Evolutionary conservation across 2,797 vertebrate genomes (phyloP).

Genomic region (Zenarchopterus dispar): DNA sequence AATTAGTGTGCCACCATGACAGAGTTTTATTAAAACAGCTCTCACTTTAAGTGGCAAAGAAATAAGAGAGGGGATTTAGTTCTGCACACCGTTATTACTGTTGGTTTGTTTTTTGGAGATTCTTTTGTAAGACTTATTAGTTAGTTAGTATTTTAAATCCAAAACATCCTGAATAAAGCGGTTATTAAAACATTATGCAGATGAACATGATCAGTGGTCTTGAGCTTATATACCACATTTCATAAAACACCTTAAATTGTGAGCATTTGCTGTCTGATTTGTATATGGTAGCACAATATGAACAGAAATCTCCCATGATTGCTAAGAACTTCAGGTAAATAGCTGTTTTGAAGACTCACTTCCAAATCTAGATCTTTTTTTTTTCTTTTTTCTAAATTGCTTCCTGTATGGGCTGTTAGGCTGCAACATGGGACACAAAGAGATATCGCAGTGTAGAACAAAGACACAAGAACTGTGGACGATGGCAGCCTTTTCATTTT

Average conservation of each 20-base stretch:
- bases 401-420: background rate
- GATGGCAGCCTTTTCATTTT: background rate
- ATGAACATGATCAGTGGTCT: too few relatives aligned
- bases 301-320: too few relatives aligned
- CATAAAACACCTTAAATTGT: too few relatives aligned
- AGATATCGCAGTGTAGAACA: background rate
- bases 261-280: too few relatives aligned
- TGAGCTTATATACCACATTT: too few relatives aligned
- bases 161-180: background rate
- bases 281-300: too few relatives aligned
- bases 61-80: conserved; percentile 16
- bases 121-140: conserved; percentile 41
- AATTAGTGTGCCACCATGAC: conserved; percentile 35
- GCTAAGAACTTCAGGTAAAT: too few relatives aligned
- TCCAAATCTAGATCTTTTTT: background rate
- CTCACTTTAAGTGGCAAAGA: conserved; percentile 15
- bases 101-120: conserved; percentile 25
- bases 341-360: too few relatives aligned
- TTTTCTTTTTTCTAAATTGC: too few relatives aligned
- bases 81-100: conserved; percentile 17
- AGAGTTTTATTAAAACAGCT: conserved; percentile 43
- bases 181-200: too few relatives aligned
- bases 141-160: background rate
- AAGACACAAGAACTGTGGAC: background rate
- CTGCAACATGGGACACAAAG: too few relatives aligned